These are phyloP conservation scores for Ornithoptera alexandrae DNA, from an alignment of 2,888 invertebrate genomes.

Conservation along the genomic window DNA sequence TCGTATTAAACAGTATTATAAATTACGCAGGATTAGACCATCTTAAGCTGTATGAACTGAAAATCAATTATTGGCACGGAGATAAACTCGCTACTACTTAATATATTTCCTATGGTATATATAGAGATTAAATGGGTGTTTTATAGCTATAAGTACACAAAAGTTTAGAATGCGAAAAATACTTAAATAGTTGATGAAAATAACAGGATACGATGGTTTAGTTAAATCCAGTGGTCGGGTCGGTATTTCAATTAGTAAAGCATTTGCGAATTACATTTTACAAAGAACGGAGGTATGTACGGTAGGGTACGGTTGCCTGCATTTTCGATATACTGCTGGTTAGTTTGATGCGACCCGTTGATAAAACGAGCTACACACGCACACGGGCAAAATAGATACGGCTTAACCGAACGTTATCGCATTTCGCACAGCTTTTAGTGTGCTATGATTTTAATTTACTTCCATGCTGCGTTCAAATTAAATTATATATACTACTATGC, in stretches of 20 bases:
- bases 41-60: neutral
- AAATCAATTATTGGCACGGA: neutral
- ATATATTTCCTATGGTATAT: too few relatives aligned
- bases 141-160: too few relatives aligned
- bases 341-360: conserved; percentile 15
- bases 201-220: neutral
- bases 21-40: neutral
- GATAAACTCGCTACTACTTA: too few relatives aligned
- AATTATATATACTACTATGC: neutral
- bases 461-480: conserved; percentile 6
- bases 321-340: conserved; percentile 12
- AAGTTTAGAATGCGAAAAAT: too few relatives aligned
- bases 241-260: neutral
- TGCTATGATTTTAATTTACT: conserved; percentile 3
- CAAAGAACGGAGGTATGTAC: conserved; percentile 7
- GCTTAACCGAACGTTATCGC: neutral
- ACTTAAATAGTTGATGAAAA: neutral
- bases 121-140: too few relatives aligned
- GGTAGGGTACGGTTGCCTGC: conserved; percentile 3
- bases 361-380: conserved; percentile 1
- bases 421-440: neutral
- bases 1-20: neutral
- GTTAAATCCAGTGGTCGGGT: neutral
- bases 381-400: neutral
- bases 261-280: neutral